Conservation (phyloP, 2,113 vertebrate species). For the Ceuthmochares aereus region DNA sequence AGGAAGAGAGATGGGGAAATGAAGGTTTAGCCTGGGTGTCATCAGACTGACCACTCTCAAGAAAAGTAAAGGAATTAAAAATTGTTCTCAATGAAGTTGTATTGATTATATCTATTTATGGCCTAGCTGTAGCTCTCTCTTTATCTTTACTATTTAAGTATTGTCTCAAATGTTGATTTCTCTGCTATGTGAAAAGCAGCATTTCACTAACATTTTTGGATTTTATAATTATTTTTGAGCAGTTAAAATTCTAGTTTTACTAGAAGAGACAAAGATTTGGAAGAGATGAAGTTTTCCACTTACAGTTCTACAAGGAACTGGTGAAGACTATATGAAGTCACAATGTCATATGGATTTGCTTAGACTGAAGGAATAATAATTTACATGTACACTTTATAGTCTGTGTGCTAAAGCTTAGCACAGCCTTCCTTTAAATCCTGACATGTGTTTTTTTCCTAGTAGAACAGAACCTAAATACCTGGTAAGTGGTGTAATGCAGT, state of each 20-base stretch:
- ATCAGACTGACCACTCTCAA: neutral
- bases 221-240: neutral
- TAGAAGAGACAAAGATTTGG: conserved; percentile 5
- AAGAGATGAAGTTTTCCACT: neutral
- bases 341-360: conserved; percentile 51
- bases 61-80: neutral
- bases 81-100: neutral
- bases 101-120: neutral
- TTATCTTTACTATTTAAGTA: neutral
- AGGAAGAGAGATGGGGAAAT: neutral
- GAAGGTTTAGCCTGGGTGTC: neutral
- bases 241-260: neutral
- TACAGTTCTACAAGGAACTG: neutral
- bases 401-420: conserved; percentile 47
- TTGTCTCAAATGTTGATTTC: neutral
- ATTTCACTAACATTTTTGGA: neutral
- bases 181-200: neutral
- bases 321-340: conserved; percentile 25
- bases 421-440: conserved; percentile 51
- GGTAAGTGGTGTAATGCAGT: conserved; percentile 68
- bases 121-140: neutral
- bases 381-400: conserved; percentile 50
- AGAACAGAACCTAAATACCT: conserved; percentile 72
- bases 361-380: conserved; percentile 54
- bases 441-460: conserved; percentile 57